These are phyloP conservation scores for Heliconius congener DNA, from an alignment of 1,140 invertebrate genomes.

Conservation along the genomic window DNA sequence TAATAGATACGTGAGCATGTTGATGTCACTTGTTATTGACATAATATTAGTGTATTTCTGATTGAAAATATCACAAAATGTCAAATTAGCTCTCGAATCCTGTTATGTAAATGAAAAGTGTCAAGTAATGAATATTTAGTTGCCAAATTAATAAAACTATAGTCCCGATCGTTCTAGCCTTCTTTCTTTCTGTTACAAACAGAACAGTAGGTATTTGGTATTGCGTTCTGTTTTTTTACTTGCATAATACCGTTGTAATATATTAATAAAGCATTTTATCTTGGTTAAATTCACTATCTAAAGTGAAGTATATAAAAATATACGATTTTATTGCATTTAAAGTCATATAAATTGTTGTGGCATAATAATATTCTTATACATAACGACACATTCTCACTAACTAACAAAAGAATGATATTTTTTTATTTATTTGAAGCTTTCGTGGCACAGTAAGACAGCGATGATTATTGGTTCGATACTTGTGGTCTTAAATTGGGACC, in stretches of 20 bases:
- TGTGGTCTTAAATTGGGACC: no score
- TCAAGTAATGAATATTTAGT: slow-evolving; percentile 11
- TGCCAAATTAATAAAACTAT: slow-evolving; percentile 16
- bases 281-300: not conserved
- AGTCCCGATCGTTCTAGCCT: slow-evolving; percentile 8
- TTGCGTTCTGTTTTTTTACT: not conserved
- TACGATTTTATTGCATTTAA: no score
- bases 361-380: no score
- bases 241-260: not conserved
- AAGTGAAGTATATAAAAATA: no score
- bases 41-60: not conserved
- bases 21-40: no score
- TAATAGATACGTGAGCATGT: no score
- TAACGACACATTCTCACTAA: no score
- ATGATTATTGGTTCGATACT: no score
- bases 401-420: no score
- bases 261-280: not conserved
- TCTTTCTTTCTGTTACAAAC: not conserved
- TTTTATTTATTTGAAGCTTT: no score
- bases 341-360: no score
- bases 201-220: not conserved
- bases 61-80: slow-evolving; percentile 29
- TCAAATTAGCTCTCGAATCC: slow-evolving; percentile 26
- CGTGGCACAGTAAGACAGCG: no score
- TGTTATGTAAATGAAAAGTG: slow-evolving; percentile 29